Percentiles rank a stretch among this genome's conserved stretches.
These are phyloP conservation scores for Leptopilina clavipes DNA, from an alignment of 1,140 invertebrate species.

Conservation along the genomic window DNA sequence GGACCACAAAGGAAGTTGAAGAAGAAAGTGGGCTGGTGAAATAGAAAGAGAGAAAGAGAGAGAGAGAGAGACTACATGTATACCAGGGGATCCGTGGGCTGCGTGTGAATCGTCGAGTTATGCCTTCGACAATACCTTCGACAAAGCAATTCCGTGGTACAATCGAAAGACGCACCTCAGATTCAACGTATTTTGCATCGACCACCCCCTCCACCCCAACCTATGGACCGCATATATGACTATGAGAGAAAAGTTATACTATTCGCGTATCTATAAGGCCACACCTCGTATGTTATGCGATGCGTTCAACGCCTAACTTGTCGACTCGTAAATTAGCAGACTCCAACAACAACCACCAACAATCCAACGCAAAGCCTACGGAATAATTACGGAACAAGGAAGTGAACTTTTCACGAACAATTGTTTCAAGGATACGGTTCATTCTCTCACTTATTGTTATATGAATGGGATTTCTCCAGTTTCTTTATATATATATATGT, in stretches of 20 bases:
- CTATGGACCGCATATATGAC: not conserved
- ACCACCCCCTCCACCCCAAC: not conserved
- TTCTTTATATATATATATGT: not conserved
- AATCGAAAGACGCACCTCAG: slow-evolving; percentile 42
- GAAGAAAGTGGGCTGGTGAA: slow-evolving; percentile 56
- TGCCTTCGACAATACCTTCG: slow-evolving; percentile 45
- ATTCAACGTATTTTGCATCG: slow-evolving; percentile 9
- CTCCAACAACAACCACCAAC: not conserved
- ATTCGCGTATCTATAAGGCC: slow-evolving; percentile 21
- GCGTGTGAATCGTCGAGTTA: slow-evolving; percentile 58
- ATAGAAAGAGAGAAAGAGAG: no score
- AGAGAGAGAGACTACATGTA: slow-evolving; percentile 43
- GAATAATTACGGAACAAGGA: slow-evolving; percentile 6
- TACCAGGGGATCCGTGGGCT: slow-evolving; percentile 54
- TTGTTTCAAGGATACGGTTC: not conserved
- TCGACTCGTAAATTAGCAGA: slow-evolving; percentile 31
- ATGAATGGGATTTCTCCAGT: not conserved
- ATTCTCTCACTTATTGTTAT: not conserved
- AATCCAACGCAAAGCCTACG: not conserved
- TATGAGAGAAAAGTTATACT: not conserved
- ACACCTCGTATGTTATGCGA: slow-evolving; percentile 36
- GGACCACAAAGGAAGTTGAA: slow-evolving; percentile 39
- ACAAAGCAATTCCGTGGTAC: slow-evolving; percentile 42
- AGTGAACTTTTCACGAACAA: not conserved
- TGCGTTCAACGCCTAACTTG: slow-evolving; percentile 25